A percentile compares a stretch with the other conserved stretches of the same genome.
phyloP scores from a whole-genome alignment of 2,888 invertebrate species.

The Phragmatobia fuliginosa region DNA sequence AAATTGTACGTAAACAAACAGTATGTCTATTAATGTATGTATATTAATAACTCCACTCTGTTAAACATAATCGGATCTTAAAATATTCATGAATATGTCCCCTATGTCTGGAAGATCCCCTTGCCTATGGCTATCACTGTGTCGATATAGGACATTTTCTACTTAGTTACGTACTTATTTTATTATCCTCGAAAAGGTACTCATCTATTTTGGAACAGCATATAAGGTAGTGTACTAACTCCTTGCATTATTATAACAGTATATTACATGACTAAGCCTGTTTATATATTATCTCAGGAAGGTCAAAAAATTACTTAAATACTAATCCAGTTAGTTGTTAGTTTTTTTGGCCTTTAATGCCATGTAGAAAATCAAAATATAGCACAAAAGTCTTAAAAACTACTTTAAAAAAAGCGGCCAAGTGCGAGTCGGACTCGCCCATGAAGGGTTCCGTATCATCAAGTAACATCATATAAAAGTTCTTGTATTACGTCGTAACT shows the following conservation, averaged over 20 bases:
- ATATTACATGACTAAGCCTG: background rate
- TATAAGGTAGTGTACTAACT: background rate
- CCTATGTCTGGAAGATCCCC: conserved; percentile 46
- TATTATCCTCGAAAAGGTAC: background rate
- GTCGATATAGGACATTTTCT: conserved; percentile 18
- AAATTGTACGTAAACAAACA: background rate
- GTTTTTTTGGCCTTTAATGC: too few species aligned
- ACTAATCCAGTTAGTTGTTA: too few species aligned
- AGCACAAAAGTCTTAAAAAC: too few species aligned
- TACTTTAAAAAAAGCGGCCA: too few species aligned
- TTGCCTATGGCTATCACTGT: conserved; percentile 7
- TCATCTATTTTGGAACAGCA: background rate
- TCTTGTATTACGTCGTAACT: too few species aligned
- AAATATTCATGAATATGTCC: conserved; percentile 71
- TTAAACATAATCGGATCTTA: conserved; percentile 51
- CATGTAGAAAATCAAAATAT: too few species aligned
- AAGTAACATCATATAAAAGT: too few species aligned
- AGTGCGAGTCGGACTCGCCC: too few species aligned
- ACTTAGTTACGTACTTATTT: conserved; percentile 11
- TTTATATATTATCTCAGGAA: background rate
- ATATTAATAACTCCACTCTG: conserved; percentile 48
- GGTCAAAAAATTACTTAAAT: background rate
- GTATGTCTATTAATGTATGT: background rate
- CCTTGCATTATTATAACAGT: background rate
- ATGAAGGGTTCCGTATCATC: too few species aligned